These are phyloP conservation scores for Paracyclopina nana DNA, from an alignment of 1,140 invertebrate genomes.

Conservation along the genomic window DNA sequence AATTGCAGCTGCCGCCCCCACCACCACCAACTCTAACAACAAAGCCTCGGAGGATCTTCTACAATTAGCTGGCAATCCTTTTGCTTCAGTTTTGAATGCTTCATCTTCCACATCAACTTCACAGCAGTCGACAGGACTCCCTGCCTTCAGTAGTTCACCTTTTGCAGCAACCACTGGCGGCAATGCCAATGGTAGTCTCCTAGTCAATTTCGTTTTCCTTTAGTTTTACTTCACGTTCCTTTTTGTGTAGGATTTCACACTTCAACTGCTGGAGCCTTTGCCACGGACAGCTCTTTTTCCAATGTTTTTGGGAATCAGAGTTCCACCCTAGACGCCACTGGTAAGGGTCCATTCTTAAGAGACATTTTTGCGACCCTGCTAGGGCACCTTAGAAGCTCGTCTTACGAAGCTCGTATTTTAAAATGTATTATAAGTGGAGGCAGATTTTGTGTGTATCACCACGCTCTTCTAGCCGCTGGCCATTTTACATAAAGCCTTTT, in stretches of 20 bases:
- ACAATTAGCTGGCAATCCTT: conserved; percentile 63
- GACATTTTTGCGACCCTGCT: too few species aligned
- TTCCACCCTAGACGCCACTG: too few species aligned
- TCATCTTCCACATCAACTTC: conserved; percentile 20
- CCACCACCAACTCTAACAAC: conserved; percentile 15
- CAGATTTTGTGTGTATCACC: too few species aligned
- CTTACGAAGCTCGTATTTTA: too few species aligned
- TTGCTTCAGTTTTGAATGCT: conserved; percentile 55
- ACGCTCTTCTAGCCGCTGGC: too few species aligned
- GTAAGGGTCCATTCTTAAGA: too few species aligned
- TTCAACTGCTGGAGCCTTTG: too few species aligned
- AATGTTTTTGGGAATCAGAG: too few species aligned
- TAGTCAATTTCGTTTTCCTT: not conserved
- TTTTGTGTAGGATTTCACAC: not conserved
- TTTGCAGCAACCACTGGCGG: not conserved
- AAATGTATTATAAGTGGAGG: too few species aligned
- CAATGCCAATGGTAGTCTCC: not conserved
- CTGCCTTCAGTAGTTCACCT: conserved; percentile 1
- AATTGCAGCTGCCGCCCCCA: not conserved
- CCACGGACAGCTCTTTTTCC: too few species aligned
- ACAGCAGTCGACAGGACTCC: not conserved
- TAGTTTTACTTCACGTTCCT: not conserved
- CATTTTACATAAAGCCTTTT: too few species aligned
- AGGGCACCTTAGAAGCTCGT: too few species aligned
- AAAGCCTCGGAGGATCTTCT: conserved; percentile 74